These are phyloP conservation scores for Crepidodera aurea DNA, from an alignment of 2,888 invertebrate species.

Conservation along the genomic window DNA sequence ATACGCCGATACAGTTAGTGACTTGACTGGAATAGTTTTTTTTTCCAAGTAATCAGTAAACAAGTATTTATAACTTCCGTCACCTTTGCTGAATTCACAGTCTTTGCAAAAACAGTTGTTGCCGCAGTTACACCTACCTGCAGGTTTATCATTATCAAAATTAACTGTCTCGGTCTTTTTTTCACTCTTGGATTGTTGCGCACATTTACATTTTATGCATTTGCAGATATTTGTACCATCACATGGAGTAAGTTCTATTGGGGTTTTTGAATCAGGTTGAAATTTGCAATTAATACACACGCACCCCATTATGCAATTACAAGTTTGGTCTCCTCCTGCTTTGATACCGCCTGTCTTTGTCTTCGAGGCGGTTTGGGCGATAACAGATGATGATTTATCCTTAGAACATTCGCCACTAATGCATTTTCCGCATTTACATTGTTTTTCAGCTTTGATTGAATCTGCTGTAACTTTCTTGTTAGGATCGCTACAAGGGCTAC, in stretches of 20 bases:
- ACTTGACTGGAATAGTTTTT: too few species aligned
- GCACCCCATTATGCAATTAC: neutral
- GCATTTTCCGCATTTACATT: neutral
- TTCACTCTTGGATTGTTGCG: too few species aligned
- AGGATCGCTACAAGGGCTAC: neutral
- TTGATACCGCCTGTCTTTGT: neutral
- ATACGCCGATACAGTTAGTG: too few species aligned
- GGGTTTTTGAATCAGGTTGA: neutral
- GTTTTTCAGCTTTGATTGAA: neutral
- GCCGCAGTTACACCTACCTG: neutral
- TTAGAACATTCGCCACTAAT: too few species aligned
- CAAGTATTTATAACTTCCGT: too few species aligned
- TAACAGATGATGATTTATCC: too few species aligned
- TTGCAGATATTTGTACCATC: neutral
- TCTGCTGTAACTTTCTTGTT: neutral
- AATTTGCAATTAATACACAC: neutral
- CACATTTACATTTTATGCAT: neutral
- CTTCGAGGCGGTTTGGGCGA: too few species aligned
- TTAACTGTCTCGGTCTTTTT: too few species aligned
- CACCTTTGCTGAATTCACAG: neutral
- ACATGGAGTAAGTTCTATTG: neutral
- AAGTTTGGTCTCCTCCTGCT: neutral
- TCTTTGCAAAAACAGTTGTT: neutral
- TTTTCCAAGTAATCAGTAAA: too few species aligned
- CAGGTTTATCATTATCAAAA: too few species aligned